Conservation (phyloP, 2,888 invertebrate species). For the Philopedon plagiatum region DNA sequence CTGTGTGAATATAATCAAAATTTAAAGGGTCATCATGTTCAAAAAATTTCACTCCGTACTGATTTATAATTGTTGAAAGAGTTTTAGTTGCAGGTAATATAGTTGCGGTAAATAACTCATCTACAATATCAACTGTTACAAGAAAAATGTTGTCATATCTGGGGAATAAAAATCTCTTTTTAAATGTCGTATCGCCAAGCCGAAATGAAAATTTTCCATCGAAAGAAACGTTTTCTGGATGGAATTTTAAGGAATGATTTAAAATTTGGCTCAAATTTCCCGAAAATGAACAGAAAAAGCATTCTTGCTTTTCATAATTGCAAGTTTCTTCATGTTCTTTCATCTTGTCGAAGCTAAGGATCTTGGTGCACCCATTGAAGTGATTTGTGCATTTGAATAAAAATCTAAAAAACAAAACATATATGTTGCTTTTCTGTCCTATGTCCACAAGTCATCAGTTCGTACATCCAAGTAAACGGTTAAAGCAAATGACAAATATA, state of each 20-base stretch:
- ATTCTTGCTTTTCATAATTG: not conserved
- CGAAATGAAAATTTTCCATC: conserved; percentile 1
- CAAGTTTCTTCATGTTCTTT: not conserved
- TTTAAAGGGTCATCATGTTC: not conserved
- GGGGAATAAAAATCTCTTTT: not conserved
- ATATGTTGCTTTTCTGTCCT: too few relatives aligned
- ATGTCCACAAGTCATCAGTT: too few relatives aligned
- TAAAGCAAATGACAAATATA: not conserved
- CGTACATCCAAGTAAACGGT: too few relatives aligned
- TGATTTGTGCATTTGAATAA: conserved; percentile 2
- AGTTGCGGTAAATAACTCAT: not conserved
- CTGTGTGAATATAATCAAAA: not conserved
- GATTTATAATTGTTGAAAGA: not conserved
- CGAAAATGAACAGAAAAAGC: conserved; percentile 1
- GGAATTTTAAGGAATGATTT: not conserved
- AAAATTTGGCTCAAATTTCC: conserved; percentile 3
- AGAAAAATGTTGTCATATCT: not conserved
- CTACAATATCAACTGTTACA: not conserved
- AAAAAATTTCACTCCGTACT: not conserved
- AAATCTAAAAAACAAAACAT: not conserved
- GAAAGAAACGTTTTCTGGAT: not conserved
- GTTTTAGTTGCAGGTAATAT: not conserved
- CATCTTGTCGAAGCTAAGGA: not conserved
- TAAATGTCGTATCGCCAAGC: not conserved
- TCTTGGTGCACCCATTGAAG: not conserved